Base-by-base conservation (phyloP, 2,113 vertebrate species). In the Grammomys surdaster region DNA sequence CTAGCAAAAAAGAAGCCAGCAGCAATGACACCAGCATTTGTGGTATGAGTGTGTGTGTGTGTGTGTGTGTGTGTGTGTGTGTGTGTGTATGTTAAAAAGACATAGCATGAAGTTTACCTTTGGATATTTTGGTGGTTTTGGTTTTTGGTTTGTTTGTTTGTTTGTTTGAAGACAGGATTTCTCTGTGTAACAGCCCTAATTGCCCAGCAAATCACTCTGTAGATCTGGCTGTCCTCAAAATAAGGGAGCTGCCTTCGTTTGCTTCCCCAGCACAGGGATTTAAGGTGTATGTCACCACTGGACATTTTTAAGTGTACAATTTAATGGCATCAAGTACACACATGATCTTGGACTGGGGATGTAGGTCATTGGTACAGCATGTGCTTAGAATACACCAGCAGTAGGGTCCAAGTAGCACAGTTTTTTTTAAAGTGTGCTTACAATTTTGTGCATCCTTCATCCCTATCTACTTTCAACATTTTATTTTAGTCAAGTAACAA, bases 271-370 rank as follows among this genome's bases (percentile, higher is more conserved):
- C 43, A 4, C 20, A 43, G 72, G n/a, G n/a, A 75, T 43, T 43
- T 43, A 75, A 75, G 72, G 72, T 75, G 19, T 22, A 20, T 22
- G 20, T 33, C n/a, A 63, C n/a, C 7, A 40, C 63, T 80, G 75
- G 86, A 43, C n/a, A 54, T 89, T 94, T 97, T 93, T 26, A 94
- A 96, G 65, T 77, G 12, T 76, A 31, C 7, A 89, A 28, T 88
- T 94, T 36, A 43, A 16, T 31, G 58, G 28, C 14, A 73, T 69
- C 86, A 80, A 70, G 65, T n/a, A 43, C 67, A 81, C 51, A n/a
- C 16, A 46, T 2, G 56, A 31, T 82, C 54, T 65, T 77, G 54
- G 43, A 24, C 67, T 81, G 28, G 43, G n/a, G 33, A 24, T 73
- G 26, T 24, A 89, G 8, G 40, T 63, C 67, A 54, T 48, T 73